phyloP scores from a whole-genome alignment of 2,797 vertebrate species.

The Naso thynnoides region DNA sequence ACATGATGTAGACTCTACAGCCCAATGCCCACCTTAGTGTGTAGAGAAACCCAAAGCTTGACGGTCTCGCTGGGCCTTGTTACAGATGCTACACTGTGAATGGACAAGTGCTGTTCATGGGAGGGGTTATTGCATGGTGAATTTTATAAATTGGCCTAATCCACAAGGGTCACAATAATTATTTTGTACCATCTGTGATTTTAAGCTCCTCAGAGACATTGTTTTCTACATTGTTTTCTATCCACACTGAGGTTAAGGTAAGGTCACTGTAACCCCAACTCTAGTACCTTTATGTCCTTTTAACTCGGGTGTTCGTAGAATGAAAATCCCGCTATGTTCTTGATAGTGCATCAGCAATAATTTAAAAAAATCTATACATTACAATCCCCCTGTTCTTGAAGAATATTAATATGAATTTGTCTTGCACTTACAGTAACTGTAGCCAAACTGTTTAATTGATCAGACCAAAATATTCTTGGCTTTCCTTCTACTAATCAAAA shows the following conservation, averaged over 20 bases:
- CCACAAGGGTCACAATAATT: not conserved
- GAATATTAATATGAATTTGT: not conserved
- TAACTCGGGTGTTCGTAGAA: not conserved
- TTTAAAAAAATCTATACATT: slow-evolving; percentile 7
- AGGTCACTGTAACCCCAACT: too few relatives aligned
- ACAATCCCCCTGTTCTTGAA: not conserved
- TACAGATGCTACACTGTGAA: not conserved
- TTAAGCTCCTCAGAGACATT: not conserved
- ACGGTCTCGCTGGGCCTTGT: not conserved
- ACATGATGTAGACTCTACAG: not conserved
- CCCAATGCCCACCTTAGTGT: too few relatives aligned
- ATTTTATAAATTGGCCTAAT: slow-evolving; percentile 2
- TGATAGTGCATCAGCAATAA: not conserved
- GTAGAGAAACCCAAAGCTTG: not conserved
- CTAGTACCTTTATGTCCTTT: too few relatives aligned
- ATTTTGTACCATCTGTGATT: slow-evolving; percentile 14
- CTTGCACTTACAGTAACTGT: not conserved
- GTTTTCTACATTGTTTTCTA: not conserved
- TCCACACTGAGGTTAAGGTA: not conserved
- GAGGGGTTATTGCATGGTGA: not conserved
- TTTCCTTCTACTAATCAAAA: slow-evolving; percentile 29
- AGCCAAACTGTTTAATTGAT: not conserved
- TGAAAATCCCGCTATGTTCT: not conserved
- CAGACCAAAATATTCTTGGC: slow-evolving; percentile 16
- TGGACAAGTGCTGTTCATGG: not conserved